phyloP scores from a whole-genome alignment of 2,113 vertebrate species.

The Paraplagusia blochii region DNA sequence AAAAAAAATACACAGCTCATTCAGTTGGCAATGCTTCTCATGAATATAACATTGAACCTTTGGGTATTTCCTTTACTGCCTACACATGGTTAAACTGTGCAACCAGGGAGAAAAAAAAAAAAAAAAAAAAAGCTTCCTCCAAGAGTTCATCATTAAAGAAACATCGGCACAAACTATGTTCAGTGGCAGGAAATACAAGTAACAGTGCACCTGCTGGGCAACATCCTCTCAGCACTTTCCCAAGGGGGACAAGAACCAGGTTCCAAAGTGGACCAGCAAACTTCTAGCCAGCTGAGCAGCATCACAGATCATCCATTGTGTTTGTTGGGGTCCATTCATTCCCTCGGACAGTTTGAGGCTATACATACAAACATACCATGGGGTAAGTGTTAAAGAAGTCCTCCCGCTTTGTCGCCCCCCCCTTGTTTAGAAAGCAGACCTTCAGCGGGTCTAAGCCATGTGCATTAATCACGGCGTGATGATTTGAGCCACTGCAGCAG shows the following conservation, averaged over 20 bases:
- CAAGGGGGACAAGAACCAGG: constrained; percentile 47
- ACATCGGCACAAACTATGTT: constrained; percentile 32
- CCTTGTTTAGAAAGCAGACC: constrained; percentile 45
- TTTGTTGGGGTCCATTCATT: constrained; percentile 54
- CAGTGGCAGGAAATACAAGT: constrained; percentile 41
- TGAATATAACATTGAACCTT: constrained; percentile 6
- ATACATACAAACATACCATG: constrained; percentile 60
- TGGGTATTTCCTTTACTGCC: not conserved
- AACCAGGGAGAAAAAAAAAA: not conserved
- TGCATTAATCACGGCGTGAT: constrained; percentile 62
- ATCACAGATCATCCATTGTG: constrained; percentile 28
- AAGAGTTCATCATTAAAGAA: constrained; percentile 16
- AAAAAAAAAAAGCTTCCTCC: constrained; percentile 14
- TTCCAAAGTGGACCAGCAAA: constrained; percentile 28
- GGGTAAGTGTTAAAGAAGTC: constrained; percentile 55
- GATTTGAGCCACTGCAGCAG: constrained; percentile 42
- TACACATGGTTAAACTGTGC: constrained; percentile 13
- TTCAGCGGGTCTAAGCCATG: constrained; percentile 37
- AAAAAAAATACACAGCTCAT: not conserved
- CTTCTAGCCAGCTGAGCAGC: constrained; percentile 14
- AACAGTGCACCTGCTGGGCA: constrained; percentile 52
- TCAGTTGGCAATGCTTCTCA: constrained; percentile 11
- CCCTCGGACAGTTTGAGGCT: constrained; percentile 71
- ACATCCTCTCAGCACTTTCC: constrained; percentile 19
- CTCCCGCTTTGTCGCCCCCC: constrained; percentile 32